Conservation (phyloP, 2,797 vertebrate genomes). For the Halcyon chelicuti region DNA sequence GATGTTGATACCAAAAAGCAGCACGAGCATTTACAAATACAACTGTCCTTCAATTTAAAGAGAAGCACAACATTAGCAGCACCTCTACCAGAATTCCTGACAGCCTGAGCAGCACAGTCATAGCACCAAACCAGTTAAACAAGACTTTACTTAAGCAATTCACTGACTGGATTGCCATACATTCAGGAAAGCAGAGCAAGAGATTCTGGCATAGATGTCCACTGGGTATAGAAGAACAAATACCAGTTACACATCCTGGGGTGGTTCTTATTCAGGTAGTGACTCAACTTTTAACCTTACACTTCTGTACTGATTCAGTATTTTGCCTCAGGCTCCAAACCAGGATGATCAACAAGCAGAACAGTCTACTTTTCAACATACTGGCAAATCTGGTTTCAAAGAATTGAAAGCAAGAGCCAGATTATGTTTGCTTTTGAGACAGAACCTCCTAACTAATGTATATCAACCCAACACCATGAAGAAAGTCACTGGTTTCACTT, state of each 20-base stretch:
- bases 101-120: not conserved
- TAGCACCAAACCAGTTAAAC: not conserved
- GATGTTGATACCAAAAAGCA: not conserved
- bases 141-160: not conserved
- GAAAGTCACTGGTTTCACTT: not conserved
- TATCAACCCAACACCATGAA: not conserved
- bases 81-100: not conserved
- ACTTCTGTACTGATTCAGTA: not conserved
- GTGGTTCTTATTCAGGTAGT: not conserved
- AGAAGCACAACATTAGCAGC: not conserved
- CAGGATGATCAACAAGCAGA: not conserved
- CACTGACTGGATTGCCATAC: not conserved
- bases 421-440: not conserved
- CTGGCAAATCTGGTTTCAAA: not conserved
- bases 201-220: not conserved
- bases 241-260: not conserved
- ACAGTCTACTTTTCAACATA: not conserved
- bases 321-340: not conserved
- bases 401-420: not conserved
- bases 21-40: not conserved
- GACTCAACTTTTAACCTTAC: not conserved
- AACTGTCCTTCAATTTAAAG: rapidly evolving
- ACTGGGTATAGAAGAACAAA: not conserved
- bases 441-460: not conserved
- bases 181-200: not conserved